Conservation (phyloP, 2,888 invertebrate species). For the Nebria salina region DNA sequence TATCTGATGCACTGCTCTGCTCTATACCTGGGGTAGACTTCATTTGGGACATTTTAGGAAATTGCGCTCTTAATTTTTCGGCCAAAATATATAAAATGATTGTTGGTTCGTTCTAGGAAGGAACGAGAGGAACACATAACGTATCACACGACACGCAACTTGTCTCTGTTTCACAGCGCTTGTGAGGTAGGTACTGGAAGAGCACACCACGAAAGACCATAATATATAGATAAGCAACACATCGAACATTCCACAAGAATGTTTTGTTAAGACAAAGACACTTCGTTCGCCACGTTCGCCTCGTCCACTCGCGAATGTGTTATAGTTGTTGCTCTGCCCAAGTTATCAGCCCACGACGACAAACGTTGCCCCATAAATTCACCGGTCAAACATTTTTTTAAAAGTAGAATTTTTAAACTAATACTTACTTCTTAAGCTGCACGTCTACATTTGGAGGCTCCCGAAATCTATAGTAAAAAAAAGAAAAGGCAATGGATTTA, state of each 20-base stretch:
- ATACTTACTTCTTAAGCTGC: conserved; percentile 30
- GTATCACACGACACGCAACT: too few relatives aligned
- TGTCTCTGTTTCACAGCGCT: too few relatives aligned
- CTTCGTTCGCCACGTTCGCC: conserved; percentile 15
- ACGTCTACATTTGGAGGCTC: neutral
- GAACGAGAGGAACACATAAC: too few relatives aligned
- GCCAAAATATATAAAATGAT: too few relatives aligned
- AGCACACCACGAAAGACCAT: conserved; percentile 4
- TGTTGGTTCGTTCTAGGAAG: too few relatives aligned
- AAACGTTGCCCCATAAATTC: conserved; percentile 58
- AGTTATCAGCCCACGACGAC: conserved; percentile 61
- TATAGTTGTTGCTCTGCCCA: conserved; percentile 54
- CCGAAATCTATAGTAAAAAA: neutral
- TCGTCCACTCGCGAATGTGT: too few relatives aligned
- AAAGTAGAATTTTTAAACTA: too few relatives aligned
- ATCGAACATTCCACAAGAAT: conserved; percentile 31
- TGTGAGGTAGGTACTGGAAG: neutral
- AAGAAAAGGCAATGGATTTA: neutral
- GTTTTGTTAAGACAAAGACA: conserved; percentile 26
- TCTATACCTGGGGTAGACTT: too few relatives aligned
- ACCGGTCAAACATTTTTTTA: conserved; percentile 51
- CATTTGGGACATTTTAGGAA: too few relatives aligned
- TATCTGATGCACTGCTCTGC: neutral
- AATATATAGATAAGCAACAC: conserved; percentile 41
- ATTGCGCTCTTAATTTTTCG: too few relatives aligned